Percentiles rank a stretch among this genome's conserved stretches.
Evolutionary conservation across 1,140 invertebrate genomes (phyloP).

Genomic region (Cryptotermes secundus): DNA sequence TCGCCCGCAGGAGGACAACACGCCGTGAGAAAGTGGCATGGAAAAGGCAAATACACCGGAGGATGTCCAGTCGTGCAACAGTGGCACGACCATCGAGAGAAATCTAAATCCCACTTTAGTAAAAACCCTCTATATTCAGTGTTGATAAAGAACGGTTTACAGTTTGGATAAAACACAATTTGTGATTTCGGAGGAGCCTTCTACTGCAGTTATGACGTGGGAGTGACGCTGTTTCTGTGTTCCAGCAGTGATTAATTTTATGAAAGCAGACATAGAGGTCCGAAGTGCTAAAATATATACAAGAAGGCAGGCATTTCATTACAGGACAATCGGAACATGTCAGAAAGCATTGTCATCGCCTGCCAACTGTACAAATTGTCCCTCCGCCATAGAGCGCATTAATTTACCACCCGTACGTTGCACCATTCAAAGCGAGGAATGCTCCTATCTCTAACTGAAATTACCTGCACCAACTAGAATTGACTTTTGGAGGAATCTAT

Average conservation of each 20-base stretch:
- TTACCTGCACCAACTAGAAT: background rate
- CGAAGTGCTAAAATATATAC: background rate
- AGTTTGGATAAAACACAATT: too few species aligned
- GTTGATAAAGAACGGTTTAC: too few species aligned
- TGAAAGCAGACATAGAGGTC: background rate
- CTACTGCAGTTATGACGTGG: too few species aligned
- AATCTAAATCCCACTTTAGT: too few species aligned
- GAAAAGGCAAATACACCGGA: too few species aligned
- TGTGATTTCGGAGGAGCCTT: too few species aligned
- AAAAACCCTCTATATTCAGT: too few species aligned
- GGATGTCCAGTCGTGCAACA: too few species aligned
- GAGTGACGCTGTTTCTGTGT: background rate
- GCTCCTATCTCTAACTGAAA: background rate
- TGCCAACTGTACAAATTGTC: background rate
- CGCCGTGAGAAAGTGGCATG: too few species aligned
- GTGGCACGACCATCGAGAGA: too few species aligned
- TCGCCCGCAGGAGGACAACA: too few species aligned
- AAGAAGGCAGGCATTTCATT: background rate
- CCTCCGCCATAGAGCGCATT: background rate
- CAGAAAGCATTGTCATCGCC: background rate
- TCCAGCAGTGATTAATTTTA: background rate
- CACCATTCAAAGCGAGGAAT: background rate
- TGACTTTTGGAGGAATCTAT: too few species aligned
- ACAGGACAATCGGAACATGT: background rate
- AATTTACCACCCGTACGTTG: background rate